Evolutionary conservation across 2,888 invertebrate species (phyloP).

Genomic region (Meiosimyza decipiens): DNA sequence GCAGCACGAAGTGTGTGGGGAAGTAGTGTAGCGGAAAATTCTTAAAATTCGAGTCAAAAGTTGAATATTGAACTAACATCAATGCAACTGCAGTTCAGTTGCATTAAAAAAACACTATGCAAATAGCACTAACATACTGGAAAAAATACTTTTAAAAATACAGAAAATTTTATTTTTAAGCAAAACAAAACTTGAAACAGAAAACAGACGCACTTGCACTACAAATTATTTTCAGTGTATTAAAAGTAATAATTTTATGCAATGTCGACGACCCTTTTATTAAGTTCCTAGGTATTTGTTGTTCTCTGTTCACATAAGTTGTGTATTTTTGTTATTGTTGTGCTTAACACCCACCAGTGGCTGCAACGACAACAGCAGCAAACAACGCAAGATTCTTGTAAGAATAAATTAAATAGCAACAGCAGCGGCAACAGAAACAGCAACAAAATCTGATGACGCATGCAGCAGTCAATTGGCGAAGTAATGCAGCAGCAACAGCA

Average conservation of each 20-base stretch:
- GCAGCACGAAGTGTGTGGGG: not conserved
- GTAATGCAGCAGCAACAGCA: too few species aligned
- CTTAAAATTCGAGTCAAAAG: not conserved
- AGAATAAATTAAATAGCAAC: constrained; percentile 8
- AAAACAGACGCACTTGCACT: too few species aligned
- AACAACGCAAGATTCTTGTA: not conserved
- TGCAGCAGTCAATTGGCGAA: not conserved
- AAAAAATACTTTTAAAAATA: not conserved
- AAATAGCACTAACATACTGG: too few species aligned
- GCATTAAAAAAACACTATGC: too few species aligned
- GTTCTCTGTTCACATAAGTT: not conserved
- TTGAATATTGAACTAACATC: not conserved
- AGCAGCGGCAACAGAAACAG: too few species aligned
- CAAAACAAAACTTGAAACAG: too few species aligned
- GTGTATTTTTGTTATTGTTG: not conserved
- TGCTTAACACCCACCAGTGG: constrained; percentile 11
- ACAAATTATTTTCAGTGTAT: not conserved
- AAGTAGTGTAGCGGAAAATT: not conserved
- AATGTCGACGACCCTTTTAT: constrained; percentile 8
- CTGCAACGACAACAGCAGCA: not conserved
- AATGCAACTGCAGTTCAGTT: too few species aligned
- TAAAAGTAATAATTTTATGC: not conserved
- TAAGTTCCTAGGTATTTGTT: not conserved
- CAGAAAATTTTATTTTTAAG: not conserved
- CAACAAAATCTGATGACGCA: constrained; percentile 5